Evolutionary conservation across 2,113 vertebrate genomes (phyloP).

Genomic region (Galbula dea): DNA sequence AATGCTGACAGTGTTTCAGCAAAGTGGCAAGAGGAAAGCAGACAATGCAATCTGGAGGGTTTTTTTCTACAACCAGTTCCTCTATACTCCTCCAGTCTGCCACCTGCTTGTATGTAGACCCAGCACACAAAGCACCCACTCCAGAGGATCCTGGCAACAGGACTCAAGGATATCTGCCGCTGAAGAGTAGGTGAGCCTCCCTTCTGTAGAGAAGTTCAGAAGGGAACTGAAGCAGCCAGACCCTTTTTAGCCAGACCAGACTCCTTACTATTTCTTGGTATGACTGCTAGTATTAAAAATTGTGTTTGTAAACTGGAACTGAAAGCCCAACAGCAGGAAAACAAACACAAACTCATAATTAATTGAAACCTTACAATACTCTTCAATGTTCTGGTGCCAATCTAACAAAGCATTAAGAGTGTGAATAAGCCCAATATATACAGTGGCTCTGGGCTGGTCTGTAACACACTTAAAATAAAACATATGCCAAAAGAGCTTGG

Average conservation of each 20-base stretch:
- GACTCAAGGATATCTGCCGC: slow-evolving; percentile 2
- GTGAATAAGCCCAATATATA: slow-evolving; percentile 17
- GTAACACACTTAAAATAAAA: slow-evolving; percentile 41
- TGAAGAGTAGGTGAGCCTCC: background rate
- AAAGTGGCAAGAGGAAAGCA: slow-evolving; percentile 21
- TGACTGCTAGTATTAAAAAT: slow-evolving; percentile 37
- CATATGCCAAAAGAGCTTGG: slow-evolving; percentile 30
- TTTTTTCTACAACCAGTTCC: slow-evolving; percentile 7
- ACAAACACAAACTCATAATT: slow-evolving; percentile 32
- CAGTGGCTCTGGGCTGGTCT: slow-evolving; percentile 23
- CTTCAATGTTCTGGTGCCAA: slow-evolving; percentile 20
- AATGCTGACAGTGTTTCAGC: slow-evolving; percentile 33
- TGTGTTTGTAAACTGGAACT: slow-evolving; percentile 9
- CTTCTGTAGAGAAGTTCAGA: background rate
- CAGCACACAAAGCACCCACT: slow-evolving; percentile 49
- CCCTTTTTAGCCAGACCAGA: background rate
- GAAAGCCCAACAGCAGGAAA: slow-evolving; percentile 47
- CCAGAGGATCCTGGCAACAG: background rate
- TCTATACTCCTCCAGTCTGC: slow-evolving; percentile 67
- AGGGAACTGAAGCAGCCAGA: background rate
- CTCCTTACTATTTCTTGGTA: slow-evolving; percentile 12
- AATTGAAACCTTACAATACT: slow-evolving; percentile 45
- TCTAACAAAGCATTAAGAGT: slow-evolving; percentile 20
- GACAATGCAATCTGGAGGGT: slow-evolving; percentile 65
- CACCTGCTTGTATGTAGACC: slow-evolving; percentile 52